Evolutionary conservation across 2,888 invertebrate species (phyloP).

Genomic region (Drosophila gaucha): DNA sequence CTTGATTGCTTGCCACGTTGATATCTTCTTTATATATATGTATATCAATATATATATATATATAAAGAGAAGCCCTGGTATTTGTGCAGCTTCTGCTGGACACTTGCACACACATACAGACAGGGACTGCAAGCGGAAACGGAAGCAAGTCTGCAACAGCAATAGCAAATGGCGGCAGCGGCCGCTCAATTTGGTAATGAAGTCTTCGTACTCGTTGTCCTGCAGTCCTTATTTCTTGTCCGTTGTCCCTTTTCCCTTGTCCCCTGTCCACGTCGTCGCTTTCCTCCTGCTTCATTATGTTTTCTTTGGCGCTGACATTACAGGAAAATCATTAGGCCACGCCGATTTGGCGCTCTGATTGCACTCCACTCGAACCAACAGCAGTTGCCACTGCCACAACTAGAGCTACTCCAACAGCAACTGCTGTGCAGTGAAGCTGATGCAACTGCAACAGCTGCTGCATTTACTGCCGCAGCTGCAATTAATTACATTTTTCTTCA

Average conservation of each 20-base stretch:
- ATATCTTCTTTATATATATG: slow-evolving; percentile 60
- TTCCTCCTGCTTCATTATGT: slow-evolving; percentile 70
- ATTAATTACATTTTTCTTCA: slow-evolving; percentile 76
- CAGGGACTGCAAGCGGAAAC: slow-evolving; percentile 73
- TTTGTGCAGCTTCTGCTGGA: slow-evolving; percentile 73
- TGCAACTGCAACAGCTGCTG: slow-evolving; percentile 19
- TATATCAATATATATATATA: not conserved
- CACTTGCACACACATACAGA: slow-evolving; percentile 39
- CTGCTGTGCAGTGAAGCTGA: slow-evolving; percentile 22
- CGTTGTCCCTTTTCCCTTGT: slow-evolving; percentile 19
- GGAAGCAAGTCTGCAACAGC: slow-evolving; percentile 69
- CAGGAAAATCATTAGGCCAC: slow-evolving; percentile 80
- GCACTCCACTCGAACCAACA: slow-evolving; percentile 50
- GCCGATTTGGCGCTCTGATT: slow-evolving; percentile 77
- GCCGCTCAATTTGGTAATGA: slow-evolving; percentile 81
- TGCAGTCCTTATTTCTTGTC: slow-evolving; percentile 1
- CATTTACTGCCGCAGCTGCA: slow-evolving; percentile 47
- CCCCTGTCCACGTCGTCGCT: slow-evolving; percentile 14
- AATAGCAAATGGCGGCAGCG: slow-evolving; percentile 59
- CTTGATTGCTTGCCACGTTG: slow-evolving; percentile 79
- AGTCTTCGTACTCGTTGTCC: slow-evolving; percentile 60
- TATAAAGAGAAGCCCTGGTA: slow-evolving; percentile 32
- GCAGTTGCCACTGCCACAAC: slow-evolving; percentile 13
- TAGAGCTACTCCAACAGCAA: slow-evolving; percentile 6
- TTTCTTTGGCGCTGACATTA: slow-evolving; percentile 70